Base-by-base conservation (phyloP, 2,797 vertebrate species). In the Enoplosus armatus region DNA sequence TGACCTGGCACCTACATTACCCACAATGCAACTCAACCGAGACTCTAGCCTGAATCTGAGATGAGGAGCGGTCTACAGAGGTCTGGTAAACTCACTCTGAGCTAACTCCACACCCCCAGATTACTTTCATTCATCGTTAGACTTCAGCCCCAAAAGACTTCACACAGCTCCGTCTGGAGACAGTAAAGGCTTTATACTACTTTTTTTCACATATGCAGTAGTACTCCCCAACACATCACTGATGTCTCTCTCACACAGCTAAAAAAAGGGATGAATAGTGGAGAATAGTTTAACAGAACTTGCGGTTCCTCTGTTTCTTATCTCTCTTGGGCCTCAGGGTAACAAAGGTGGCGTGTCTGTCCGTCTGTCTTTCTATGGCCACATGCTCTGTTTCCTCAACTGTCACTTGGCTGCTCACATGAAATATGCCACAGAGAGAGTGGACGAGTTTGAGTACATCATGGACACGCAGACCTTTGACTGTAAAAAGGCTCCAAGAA, bases 341-440 rank as follows among this genome's bases (percentile, higher is more conserved):
- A 99, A 99, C 92, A 99, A 99, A 95, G 98, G 98, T 3, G 98
- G 96, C 0, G 96, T 99, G 54, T 92, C 95, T 1, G 33, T 96
- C 60, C 96, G 96, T 53, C 77, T 99, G 88, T 97, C 96, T 20
- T 92, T 99, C 35, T 98, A 97, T 0, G 98, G 98, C 6, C 97
- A 97, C 87, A 93, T 89, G 11, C 0, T 99, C 62, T 99, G 98
- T 80, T 97, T 99, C 91, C 88, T 99, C 77, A 99, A 99, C 93
- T 99, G 98, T 89, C 98, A 99, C 92, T 85, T 99, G 89, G 95
- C 97, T 0, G 96, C 98, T 8, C 98, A 99, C 75, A 95, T 99
- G 88, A 93, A 97, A 39, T 96, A 97, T 35, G 95, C 96, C 5
- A 89, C 94, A 7, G 96, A 98, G 89, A 88, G 98, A 6, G 79